Base-by-base conservation (phyloP, 92 coral and sea anemone species). In the Epizoanthus illoricatus region DNA sequence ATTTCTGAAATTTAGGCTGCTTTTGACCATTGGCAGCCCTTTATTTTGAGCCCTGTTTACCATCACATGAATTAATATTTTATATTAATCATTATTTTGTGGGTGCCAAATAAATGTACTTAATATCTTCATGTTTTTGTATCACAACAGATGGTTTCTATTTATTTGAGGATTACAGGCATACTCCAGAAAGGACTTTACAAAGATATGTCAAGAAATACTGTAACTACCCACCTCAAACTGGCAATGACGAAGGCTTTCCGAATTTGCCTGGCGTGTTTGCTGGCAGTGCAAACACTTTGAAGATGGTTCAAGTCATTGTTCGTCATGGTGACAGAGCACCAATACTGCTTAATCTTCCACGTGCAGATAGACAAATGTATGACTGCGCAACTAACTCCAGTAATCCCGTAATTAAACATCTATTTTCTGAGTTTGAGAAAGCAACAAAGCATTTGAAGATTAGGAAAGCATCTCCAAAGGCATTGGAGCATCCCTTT, bases 251-350 rank as follows among this genome's bases (percentile, higher is more conserved):
- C 9, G 99, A 96, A 84, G 91, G 93, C 43, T 66, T 74, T 5
- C 60, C 87, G 42, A 85, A 74, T 71, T 54, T 36, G 74, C 81
- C 86, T 19, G 69, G 84, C 28, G 83, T 21, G 11, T 56, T 67
- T 54, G 56, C 76, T 39, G 79, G 78, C 36, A 84, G 73, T 3
- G 80, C 69, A 43, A 90, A 86, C 79, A 81, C 70, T 16, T 85
- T 96, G 41, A 85, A 91, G 80, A 87, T 89, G 90, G 93, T 88
- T 3, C 98, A 96, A 69, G 84, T 91, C 18, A 23, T 93, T 4
- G 79, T 91, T 59, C 89, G 99, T 3, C 99, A 96, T 94, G 99
- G 99, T 7, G 99, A 96, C 73, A 88, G 99, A 54, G 62, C 99
- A 58, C 94, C 94, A 1, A 70, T 86, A 4, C 39, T 49, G 3